These are phyloP conservation scores for Dicycla oo DNA, from an alignment of 2,888 invertebrate species.

Conservation along the genomic window DNA sequence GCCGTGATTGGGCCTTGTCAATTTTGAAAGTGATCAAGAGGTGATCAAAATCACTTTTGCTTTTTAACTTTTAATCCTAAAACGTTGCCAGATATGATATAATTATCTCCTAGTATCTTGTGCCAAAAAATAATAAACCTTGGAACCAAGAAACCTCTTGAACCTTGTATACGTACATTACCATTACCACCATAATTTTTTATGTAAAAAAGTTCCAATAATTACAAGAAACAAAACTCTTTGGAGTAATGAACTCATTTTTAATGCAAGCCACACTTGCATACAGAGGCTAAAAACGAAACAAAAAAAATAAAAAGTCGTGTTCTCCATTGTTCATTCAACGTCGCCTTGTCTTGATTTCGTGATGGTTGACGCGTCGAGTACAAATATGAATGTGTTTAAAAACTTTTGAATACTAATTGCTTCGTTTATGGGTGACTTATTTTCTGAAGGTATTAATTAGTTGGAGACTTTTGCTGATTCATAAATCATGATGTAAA, in stretches of 20 bases:
- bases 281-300: slow-evolving; percentile 73
- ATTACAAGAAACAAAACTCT: slow-evolving; percentile 57
- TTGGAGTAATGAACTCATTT: slow-evolving; percentile 65
- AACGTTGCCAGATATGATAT: background rate
- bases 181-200: background rate
- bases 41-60: background rate
- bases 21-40: background rate
- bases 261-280: slow-evolving; percentile 69
- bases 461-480: slow-evolving; percentile 14
- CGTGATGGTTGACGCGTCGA: slow-evolving; percentile 70
- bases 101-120: background rate
- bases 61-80: background rate
- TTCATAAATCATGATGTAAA: background rate
- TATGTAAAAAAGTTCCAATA: background rate
- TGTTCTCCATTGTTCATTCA: slow-evolving; percentile 72
- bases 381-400: slow-evolving; percentile 69
- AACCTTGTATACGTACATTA: background rate
- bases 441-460: background rate
- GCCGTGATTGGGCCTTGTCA: background rate
- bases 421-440: slow-evolving; percentile 59
- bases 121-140: background rate
- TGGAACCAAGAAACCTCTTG: background rate
- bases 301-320: slow-evolving; percentile 60
- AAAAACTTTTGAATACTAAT: slow-evolving; percentile 71
- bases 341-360: slow-evolving; percentile 70